Conservation (phyloP, 2,113 vertebrate genomes). For the Vulpes lagopus region DNA sequence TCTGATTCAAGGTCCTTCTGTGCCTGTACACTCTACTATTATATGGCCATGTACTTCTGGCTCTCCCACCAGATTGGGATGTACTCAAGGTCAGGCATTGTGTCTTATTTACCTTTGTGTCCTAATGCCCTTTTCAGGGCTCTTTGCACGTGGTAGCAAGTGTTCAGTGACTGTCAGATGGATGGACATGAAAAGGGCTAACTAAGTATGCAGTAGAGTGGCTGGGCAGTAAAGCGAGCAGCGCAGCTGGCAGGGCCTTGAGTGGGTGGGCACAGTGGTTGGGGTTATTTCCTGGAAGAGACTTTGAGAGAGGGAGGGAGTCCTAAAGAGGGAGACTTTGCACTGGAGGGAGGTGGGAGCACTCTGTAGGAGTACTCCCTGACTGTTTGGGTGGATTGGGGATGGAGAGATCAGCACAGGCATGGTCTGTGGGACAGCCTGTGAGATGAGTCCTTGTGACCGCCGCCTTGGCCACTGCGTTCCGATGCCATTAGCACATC, state of each 20-base stretch:
- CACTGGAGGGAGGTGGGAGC: not conserved
- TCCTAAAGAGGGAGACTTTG: not conserved
- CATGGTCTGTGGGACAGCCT: not conserved
- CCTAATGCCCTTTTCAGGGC: not conserved
- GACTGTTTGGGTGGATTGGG: too few species aligned
- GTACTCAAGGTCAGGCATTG: not conserved
- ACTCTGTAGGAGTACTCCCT: not conserved
- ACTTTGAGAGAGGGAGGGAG: too few species aligned
- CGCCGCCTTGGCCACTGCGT: not conserved
- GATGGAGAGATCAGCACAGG: not conserved
- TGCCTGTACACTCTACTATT: not conserved
- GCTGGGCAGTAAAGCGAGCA: not conserved
- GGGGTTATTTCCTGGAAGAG: conserved; percentile 1
- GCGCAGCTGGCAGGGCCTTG: not conserved
- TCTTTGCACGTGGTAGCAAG: not conserved
- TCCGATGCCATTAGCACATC: not conserved
- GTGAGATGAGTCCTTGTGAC: not conserved
- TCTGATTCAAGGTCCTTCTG: conserved; percentile 5
- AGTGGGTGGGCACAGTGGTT: not conserved
- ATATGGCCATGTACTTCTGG: not conserved
- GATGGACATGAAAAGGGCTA: not conserved
- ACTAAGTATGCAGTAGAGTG: not conserved
- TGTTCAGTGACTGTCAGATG: not conserved
- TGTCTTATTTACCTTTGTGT: not conserved
- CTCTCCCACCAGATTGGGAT: not conserved